Evolutionary conservation across 2,113 vertebrate species (phyloP).

Genomic region (Oncorhynchus mykiss): DNA sequence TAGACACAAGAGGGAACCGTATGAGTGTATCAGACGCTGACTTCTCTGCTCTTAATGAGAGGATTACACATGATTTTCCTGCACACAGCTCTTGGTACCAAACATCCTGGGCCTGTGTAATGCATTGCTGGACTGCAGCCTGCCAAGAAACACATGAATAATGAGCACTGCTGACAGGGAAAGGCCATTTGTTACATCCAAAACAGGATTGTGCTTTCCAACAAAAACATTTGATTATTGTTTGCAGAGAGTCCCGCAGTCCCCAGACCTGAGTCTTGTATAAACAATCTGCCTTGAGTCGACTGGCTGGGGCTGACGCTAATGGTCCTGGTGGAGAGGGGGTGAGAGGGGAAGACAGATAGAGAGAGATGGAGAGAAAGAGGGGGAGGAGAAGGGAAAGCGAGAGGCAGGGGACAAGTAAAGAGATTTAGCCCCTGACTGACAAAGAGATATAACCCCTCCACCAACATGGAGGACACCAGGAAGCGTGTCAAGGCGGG

Average conservation of each 20-base stretch:
- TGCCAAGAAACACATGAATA: slow-evolving; percentile 57
- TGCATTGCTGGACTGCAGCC: slow-evolving; percentile 49
- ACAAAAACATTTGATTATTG: slow-evolving; percentile 73
- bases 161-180: slow-evolving; percentile 67
- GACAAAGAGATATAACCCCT: slow-evolving; percentile 17
- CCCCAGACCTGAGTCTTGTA: slow-evolving; percentile 50
- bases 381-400: too few species aligned
- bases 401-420: too few species aligned
- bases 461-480: slow-evolving; percentile 45
- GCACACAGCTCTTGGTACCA: slow-evolving; percentile 27
- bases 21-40: slow-evolving; percentile 33
- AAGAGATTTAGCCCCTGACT: slow-evolving; percentile 47
- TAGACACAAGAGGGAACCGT: slow-evolving; percentile 12
- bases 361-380: not conserved
- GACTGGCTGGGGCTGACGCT: slow-evolving; percentile 41
- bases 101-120: slow-evolving; percentile 45
- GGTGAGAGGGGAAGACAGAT: not conserved
- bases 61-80: slow-evolving; percentile 60
- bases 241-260: slow-evolving; percentile 64
- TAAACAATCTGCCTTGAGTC: slow-evolving; percentile 49
- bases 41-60: slow-evolving; percentile 59
- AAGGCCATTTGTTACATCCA: slow-evolving; percentile 55
- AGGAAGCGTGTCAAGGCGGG: slow-evolving; percentile 52
- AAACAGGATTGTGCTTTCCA: slow-evolving; percentile 55
- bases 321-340: slow-evolving; percentile 49